Percentiles rank a stretch among this genome's conserved stretches.
These are phyloP conservation scores for Mystacides longicornis DNA, from an alignment of 2,888 invertebrate species.

Conservation along the genomic window DNA sequence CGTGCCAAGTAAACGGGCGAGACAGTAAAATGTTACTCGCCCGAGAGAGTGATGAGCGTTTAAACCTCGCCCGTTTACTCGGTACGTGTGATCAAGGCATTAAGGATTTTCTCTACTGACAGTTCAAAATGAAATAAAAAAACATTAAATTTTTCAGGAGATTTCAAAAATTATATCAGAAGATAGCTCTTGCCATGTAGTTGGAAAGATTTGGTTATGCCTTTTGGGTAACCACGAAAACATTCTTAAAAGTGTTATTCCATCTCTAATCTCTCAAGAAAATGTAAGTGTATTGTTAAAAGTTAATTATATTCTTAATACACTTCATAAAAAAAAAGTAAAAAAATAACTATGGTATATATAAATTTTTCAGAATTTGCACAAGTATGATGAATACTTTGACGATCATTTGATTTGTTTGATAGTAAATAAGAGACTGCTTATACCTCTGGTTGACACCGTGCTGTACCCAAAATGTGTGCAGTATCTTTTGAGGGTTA, in stretches of 20 bases:
- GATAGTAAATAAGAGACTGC: conserved; percentile 38
- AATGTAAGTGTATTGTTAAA: conserved; percentile 13
- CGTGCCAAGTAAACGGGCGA: too few species aligned
- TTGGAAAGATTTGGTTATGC: conserved; percentile 24
- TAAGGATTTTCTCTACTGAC: too few species aligned
- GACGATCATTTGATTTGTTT: conserved; percentile 39
- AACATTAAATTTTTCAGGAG: conserved; percentile 17
- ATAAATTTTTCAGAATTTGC: conserved; percentile 14
- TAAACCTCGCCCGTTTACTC: too few species aligned
- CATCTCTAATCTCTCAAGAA: conserved; percentile 9
- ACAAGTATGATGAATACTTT: conserved; percentile 24
- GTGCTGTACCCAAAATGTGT: conserved; percentile 35
- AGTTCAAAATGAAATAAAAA: too few species aligned
- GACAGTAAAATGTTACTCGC: too few species aligned
- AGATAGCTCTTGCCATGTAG: conserved; percentile 6
- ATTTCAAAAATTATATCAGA: conserved; percentile 15
- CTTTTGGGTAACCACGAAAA: conserved; percentile 16
- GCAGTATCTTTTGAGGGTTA: conserved; percentile 34
- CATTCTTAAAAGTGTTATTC: conserved; percentile 12
- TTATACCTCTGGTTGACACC: conserved; percentile 37
- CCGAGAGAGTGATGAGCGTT: too few species aligned
- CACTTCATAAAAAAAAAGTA: neutral
- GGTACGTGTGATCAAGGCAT: too few species aligned
- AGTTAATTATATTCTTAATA: conserved; percentile 2
- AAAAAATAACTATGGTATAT: neutral